phyloP scores from a whole-genome alignment of 2,113 vertebrate species.

The Physeter macrocephalus region DNA sequence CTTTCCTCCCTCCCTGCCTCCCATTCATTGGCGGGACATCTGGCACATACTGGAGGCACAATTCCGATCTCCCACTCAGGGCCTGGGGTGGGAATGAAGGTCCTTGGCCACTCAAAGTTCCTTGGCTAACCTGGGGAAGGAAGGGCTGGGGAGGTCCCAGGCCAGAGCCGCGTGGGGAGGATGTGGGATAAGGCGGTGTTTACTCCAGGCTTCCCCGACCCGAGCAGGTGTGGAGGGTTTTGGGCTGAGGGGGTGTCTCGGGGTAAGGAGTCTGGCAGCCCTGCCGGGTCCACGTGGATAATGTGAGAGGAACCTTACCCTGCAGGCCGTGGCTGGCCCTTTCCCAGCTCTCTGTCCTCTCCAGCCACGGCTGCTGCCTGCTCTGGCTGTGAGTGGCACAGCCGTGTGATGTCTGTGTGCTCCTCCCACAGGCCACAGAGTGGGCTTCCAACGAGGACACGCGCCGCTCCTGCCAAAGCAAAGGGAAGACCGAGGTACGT shows the following conservation, averaged over 20 bases:
- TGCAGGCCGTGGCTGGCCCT: not conserved
- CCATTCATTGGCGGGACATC: not conserved
- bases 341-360: not conserved
- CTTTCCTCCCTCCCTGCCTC: not conserved
- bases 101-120: not conserved
- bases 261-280: not conserved
- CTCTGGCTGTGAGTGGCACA: not conserved
- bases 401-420: slow-evolving; percentile 74
- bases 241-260: not conserved
- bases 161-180: not conserved
- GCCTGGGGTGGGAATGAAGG: not conserved
- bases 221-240: not conserved
- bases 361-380: not conserved
- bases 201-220: not conserved
- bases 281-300: not conserved
- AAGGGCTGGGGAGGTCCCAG: too few relatives aligned
- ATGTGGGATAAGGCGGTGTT: not conserved
- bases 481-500: slow-evolving; percentile 98
- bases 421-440: slow-evolving; percentile 92
- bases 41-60: not conserved
- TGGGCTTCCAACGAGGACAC: slow-evolving; percentile 98
- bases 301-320: not conserved
- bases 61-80: not conserved
- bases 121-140: not conserved
- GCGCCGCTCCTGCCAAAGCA: slow-evolving; percentile 97